A percentile compares a stretch with the other conserved stretches of the same genome.
phyloP scores from a whole-genome alignment of 2,888 invertebrate genomes.

The Lordiphosa fenestrarum region DNA sequence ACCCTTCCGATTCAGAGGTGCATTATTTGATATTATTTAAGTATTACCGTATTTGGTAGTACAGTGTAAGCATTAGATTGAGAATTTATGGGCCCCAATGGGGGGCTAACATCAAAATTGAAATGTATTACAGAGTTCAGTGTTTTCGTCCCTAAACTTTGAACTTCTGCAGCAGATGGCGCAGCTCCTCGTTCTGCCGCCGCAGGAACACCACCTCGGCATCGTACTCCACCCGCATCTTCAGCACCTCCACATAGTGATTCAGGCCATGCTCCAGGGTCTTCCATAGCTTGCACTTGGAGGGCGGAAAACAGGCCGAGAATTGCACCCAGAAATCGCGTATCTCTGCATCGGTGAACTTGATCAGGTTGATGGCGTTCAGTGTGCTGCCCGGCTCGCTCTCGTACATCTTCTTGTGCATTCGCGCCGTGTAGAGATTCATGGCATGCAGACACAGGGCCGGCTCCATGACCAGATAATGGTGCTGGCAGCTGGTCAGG shows the following conservation, averaged over 20 bases:
- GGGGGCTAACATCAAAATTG: no score
- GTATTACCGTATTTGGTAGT: no score
- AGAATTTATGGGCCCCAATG: no score
- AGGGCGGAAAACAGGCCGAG: constrained; percentile 82
- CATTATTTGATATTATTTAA: no score
- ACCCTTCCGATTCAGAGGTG: no score
- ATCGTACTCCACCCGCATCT: constrained; percentile 85
- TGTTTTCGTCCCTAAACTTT: constrained; percentile 35
- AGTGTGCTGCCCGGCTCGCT: constrained; percentile 31
- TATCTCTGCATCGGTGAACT: constrained; percentile 80
- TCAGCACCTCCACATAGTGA: constrained; percentile 78
- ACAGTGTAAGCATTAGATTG: no score
- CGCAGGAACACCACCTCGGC: constrained; percentile 84
- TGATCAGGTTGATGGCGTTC: constrained; percentile 47
- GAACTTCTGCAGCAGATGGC: constrained; percentile 84
- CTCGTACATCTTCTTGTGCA: constrained; percentile 48
- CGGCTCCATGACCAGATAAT: constrained; percentile 85
- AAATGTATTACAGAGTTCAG: no score
- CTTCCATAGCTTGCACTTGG: constrained; percentile 86
- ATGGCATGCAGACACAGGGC: constrained; percentile 83
- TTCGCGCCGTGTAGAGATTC: constrained; percentile 50
- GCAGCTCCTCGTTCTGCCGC: constrained; percentile 86
- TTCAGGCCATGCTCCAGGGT: constrained; percentile 78
- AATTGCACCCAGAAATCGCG: constrained; percentile 86
- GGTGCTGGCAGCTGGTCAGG: constrained; percentile 79